Conservation (phyloP, 2,888 invertebrate species). For the Epsilonema sp. region DNA sequence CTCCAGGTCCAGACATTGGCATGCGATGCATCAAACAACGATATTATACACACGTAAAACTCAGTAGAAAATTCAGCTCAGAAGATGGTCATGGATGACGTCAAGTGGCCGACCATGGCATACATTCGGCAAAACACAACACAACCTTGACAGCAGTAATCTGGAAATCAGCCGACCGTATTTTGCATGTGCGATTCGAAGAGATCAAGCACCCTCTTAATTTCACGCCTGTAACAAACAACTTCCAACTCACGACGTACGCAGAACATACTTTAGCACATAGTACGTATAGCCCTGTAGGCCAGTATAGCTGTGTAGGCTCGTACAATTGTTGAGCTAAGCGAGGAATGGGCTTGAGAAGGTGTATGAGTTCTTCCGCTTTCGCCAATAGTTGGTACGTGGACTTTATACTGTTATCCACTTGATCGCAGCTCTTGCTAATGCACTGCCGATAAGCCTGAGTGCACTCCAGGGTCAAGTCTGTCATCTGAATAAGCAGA, state of each 20-base stretch:
- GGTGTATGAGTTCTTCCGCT: neutral
- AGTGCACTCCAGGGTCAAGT: neutral
- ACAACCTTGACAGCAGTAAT: no score
- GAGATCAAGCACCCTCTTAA: neutral
- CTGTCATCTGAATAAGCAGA: neutral
- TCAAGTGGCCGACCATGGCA: no score
- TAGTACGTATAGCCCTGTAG: no score
- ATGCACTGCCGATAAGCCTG: neutral
- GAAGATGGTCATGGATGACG: no score
- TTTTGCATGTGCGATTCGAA: constrained; percentile 5
- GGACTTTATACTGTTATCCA: constrained; percentile 1
- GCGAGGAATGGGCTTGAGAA: neutral
- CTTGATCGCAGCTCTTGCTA: neutral
- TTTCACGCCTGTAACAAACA: neutral
- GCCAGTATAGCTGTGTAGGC: no score
- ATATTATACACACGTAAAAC: no score
- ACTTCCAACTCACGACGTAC: neutral
- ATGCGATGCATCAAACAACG: no score
- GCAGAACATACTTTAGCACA: no score
- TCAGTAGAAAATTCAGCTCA: no score
- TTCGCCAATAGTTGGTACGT: constrained; percentile 3
- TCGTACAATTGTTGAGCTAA: constrained; percentile 1
- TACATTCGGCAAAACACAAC: no score
- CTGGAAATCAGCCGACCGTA: neutral
- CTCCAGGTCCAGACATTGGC: no score